Evolutionary conservation across 2,113 vertebrate genomes (phyloP).

Genomic region (Lanius ludovicianus): DNA sequence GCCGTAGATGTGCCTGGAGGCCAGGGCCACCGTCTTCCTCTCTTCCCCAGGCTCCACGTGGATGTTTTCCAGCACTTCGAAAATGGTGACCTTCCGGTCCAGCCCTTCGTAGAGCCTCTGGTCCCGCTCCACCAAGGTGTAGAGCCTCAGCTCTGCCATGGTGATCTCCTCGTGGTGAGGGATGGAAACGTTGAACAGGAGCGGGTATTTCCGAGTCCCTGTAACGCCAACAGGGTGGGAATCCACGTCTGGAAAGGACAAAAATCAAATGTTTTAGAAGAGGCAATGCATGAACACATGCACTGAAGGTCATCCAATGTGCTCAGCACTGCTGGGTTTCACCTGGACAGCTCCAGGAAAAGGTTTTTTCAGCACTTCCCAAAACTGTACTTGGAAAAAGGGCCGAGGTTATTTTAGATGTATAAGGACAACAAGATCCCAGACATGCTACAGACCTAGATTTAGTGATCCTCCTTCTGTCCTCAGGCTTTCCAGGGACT

Average conservation of each 20-base stretch:
- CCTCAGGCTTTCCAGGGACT: background rate
- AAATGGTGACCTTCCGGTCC: constrained; percentile 89
- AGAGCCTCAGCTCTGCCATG: constrained; percentile 90
- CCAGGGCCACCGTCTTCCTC: constrained; percentile 75
- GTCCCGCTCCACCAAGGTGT: constrained; percentile 88
- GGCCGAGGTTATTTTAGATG: fast-evolving
- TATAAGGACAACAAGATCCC: background rate
- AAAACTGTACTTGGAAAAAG: background rate
- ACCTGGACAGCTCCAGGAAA: background rate
- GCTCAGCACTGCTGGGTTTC: background rate
- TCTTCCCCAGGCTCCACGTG: constrained; percentile 13
- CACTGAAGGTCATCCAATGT: background rate
- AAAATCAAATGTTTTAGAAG: background rate
- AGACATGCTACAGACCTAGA: background rate
- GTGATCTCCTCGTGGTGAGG: constrained; percentile 91
- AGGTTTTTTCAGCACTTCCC: background rate
- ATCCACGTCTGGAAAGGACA: constrained; percentile 78
- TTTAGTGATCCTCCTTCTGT: background rate
- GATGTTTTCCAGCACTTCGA: constrained; percentile 74
- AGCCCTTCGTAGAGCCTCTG: constrained; percentile 84
- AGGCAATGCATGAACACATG: background rate
- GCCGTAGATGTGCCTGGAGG: constrained; percentile 87
- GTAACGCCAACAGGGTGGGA: constrained; percentile 73
- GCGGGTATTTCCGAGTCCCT: constrained; percentile 85
- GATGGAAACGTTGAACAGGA: constrained; percentile 93